Evolutionary conservation across 2,113 vertebrate species (phyloP).

Genomic region (Cacatua alba): DNA sequence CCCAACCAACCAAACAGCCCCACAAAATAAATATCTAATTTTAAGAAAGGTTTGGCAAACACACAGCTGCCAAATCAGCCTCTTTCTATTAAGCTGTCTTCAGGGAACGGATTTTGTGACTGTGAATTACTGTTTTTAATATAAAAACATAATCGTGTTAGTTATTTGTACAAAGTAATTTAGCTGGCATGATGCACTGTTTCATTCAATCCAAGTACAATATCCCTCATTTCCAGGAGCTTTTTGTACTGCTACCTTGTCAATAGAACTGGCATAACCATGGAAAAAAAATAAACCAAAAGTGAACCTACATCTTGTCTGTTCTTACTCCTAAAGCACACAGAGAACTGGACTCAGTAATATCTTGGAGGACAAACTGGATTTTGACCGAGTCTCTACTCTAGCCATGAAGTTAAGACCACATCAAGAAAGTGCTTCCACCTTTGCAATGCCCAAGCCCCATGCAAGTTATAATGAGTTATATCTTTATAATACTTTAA

Average conservation of each 20-base stretch:
- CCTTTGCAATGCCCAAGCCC: background rate
- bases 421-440: background rate
- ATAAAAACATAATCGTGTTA: conserved; percentile 25
- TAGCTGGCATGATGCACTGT: background rate
- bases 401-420: background rate
- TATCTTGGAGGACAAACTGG: background rate
- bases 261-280: background rate
- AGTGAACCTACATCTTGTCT: background rate
- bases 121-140: conserved; percentile 66
- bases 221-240: background rate
- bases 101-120: conserved; percentile 27
- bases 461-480: background rate
- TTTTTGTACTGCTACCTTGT: background rate
- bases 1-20: background rate
- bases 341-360: background rate
- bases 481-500: background rate
- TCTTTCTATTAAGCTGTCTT: conserved; percentile 41
- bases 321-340: background rate
- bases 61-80: background rate
- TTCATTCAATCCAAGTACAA: background rate
- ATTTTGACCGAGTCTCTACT: background rate
- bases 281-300: background rate
- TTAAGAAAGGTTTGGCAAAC: background rate
- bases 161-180: conserved; percentile 5
- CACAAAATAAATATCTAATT: conserved; percentile 18